A percentile compares a stretch with the other conserved stretches of the same genome.
These are phyloP conservation scores for Eurosta solidaginis DNA, from an alignment of 1,140 invertebrate species.

Conservation along the genomic window DNA sequence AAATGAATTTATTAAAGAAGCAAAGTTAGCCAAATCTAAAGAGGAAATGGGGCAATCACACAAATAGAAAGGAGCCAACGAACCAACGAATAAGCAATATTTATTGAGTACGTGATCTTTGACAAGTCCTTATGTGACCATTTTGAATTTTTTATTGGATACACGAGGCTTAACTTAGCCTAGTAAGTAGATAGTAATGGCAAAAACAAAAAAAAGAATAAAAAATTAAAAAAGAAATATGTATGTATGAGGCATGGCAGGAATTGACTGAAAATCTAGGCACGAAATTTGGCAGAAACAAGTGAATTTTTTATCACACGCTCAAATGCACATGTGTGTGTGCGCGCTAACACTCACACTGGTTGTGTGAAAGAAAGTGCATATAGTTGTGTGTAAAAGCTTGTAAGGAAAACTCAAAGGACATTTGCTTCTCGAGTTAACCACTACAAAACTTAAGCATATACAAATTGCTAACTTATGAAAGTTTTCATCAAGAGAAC, in stretches of 20 bases:
- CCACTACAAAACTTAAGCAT: neutral
- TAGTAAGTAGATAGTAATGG: neutral
- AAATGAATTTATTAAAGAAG: neutral
- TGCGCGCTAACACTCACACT: neutral
- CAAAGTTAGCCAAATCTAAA: neutral
- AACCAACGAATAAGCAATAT: slow-evolving; percentile 37
- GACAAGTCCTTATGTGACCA: slow-evolving; percentile 39
- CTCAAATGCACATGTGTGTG: neutral
- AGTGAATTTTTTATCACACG: neutral
- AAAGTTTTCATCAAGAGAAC: neutral
- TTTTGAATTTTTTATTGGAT: slow-evolving; percentile 38
- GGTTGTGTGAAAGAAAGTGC: neutral
- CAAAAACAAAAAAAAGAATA: neutral
- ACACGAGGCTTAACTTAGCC: neutral
- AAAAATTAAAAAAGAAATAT: neutral
- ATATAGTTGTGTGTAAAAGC: neutral
- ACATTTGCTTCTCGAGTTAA: neutral
- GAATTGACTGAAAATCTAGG: neutral
- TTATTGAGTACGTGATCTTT: slow-evolving; percentile 41
- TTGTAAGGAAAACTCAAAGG: neutral
- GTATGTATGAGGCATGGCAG: neutral
- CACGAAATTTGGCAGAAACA: neutral
- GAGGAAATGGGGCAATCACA: neutral
- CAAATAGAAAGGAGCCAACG: slow-evolving; percentile 20
- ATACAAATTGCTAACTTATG: slow-evolving; percentile 11